Conservation (phyloP, 2,888 invertebrate genomes). For the Synanthedon andrenaeformis region DNA sequence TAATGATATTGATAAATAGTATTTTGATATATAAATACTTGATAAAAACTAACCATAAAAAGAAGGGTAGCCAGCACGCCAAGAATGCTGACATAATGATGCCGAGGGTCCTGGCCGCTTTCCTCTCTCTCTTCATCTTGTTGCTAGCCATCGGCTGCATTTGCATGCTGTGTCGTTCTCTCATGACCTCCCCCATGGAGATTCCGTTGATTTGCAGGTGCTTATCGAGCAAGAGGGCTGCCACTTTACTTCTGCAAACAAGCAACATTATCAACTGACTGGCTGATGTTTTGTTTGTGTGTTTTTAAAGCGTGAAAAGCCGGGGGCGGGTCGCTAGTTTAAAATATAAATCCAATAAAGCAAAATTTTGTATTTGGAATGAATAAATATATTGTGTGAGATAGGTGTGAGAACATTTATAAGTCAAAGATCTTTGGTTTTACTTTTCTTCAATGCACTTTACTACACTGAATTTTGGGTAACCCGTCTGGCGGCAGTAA, state of each 20-base stretch:
- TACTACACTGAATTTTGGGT: too few relatives aligned
- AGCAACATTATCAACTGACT: neutral
- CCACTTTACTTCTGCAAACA: slow-evolving; percentile 84
- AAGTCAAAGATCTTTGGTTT: too few relatives aligned
- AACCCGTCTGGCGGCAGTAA: too few relatives aligned
- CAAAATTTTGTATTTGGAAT: too few relatives aligned
- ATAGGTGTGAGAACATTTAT: too few relatives aligned
- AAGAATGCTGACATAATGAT: slow-evolving; percentile 97
- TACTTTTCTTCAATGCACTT: too few relatives aligned
- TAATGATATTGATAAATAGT: too few relatives aligned
- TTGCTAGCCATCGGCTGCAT: slow-evolving; percentile 82
- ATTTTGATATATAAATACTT: too few relatives aligned
- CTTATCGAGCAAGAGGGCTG: slow-evolving; percentile 86
- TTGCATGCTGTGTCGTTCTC: slow-evolving; percentile 74
- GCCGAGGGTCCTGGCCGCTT: slow-evolving; percentile 93
- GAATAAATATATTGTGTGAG: too few relatives aligned
- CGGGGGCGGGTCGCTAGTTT: too few relatives aligned
- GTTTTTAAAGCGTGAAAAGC: too few relatives aligned
- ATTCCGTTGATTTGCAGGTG: slow-evolving; percentile 92
- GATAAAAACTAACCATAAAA: slow-evolving; percentile 80
- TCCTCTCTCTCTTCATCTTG: slow-evolving; percentile 90
- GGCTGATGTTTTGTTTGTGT: neutral
- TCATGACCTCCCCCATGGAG: slow-evolving; percentile 73
- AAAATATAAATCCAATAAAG: too few relatives aligned
- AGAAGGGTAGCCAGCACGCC: slow-evolving; percentile 96